A percentile compares a stretch with the other conserved stretches of the same genome.
phyloP scores from a whole-genome alignment of 2,888 invertebrate species.

The Chymomyza amoena region DNA sequence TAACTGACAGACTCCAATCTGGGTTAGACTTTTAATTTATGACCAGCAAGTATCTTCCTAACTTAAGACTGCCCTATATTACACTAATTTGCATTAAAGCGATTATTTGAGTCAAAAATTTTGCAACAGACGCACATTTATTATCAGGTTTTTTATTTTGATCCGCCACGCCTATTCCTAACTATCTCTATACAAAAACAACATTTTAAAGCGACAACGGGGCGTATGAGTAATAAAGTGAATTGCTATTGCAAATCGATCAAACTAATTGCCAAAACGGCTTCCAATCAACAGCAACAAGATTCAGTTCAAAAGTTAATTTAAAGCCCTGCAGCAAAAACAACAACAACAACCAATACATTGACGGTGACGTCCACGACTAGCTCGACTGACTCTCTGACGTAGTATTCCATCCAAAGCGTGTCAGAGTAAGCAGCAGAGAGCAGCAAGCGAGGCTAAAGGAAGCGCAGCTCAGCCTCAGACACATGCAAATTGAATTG shows the following conservation, averaged over 20 bases:
- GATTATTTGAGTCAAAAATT: too few species aligned
- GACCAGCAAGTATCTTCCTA: too few species aligned
- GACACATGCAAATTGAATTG: constrained; percentile 72
- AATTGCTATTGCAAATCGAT: constrained; percentile 1
- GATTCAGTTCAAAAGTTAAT: constrained; percentile 6
- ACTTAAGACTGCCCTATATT: too few species aligned
- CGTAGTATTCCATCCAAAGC: neutral
- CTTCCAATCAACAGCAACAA: constrained; percentile 9
- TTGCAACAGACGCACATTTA: too few species aligned
- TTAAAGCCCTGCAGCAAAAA: constrained; percentile 19
- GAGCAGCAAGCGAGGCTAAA: neutral
- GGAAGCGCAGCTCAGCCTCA: neutral
- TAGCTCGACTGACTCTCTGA: neutral
- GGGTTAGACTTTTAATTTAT: too few species aligned
- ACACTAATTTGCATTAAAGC: too few species aligned
- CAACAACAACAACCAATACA: neutral
- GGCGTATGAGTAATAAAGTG: neutral
- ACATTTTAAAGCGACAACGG: neutral
- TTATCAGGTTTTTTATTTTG: too few species aligned
- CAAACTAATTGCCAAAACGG: neutral
- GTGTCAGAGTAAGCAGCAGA: constrained; percentile 10
- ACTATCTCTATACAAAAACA: neutral
- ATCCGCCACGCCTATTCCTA: too few species aligned
- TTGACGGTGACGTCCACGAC: neutral
- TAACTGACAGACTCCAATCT: too few species aligned